These are phyloP conservation scores for Onychomys arenicola DNA, from an alignment of 2,797 vertebrate genomes.

Conservation along the genomic window DNA sequence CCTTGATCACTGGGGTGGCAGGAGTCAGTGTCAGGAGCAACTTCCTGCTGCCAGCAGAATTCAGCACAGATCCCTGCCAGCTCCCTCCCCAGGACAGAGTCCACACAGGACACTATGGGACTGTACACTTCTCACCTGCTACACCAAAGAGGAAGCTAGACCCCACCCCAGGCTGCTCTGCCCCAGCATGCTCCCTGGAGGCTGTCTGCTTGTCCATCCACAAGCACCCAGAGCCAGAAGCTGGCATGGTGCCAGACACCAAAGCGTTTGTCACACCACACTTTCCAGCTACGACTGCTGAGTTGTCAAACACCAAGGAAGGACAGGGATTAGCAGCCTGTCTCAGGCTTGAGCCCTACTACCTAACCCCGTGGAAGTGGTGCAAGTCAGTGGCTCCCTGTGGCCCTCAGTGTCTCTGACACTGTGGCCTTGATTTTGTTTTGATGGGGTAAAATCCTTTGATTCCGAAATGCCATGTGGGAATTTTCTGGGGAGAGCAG, in stretches of 20 bases:
- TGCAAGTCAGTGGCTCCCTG: background rate
- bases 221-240: background rate
- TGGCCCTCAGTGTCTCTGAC: background rate
- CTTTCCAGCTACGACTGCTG: background rate
- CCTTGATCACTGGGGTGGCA: background rate
- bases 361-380: fast-evolving
- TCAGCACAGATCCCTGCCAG: background rate
- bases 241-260: background rate
- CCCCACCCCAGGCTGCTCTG: background rate
- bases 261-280: background rate
- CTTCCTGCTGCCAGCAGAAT: background rate
- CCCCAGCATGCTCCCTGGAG: background rate
- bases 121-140: background rate
- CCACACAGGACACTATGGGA: background rate
- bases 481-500: conserved; percentile 48
- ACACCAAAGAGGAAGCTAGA: background rate
- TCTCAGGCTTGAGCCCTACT: background rate
- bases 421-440: background rate
- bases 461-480: conserved; percentile 68
- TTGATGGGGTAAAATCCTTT: conserved; percentile 55
- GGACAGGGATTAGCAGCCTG: background rate
- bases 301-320: background rate
- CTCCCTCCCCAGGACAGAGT: background rate
- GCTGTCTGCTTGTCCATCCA: background rate
- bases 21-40: background rate